A percentile compares a stretch with the other conserved stretches of the same genome.
phyloP scores from a whole-genome alignment of 2,797 vertebrate species.

The Acestrorhynchus altus region DNA sequence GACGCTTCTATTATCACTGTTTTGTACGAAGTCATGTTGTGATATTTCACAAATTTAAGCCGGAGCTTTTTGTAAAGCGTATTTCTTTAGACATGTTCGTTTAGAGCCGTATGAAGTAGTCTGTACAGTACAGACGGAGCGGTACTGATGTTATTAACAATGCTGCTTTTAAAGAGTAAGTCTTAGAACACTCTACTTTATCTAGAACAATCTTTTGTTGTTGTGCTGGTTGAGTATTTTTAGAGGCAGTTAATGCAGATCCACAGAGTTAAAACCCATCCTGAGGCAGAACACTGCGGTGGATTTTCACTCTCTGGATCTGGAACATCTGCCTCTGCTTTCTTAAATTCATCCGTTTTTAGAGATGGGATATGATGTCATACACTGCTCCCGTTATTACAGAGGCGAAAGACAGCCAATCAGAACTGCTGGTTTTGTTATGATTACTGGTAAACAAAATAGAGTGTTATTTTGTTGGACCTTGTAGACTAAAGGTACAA shows the following conservation, averaged over 20 bases:
- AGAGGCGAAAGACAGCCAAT: too few species aligned
- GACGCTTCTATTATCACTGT: neutral
- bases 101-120: neutral
- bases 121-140: neutral
- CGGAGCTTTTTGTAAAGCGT: neutral
- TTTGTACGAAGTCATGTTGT: neutral
- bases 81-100: neutral
- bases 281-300: too few species aligned
- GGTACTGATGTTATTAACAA: neutral
- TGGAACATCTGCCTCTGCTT: too few species aligned
- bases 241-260: too few species aligned
- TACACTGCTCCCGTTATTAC: too few species aligned
- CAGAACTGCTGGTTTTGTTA: too few species aligned
- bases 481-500: too few species aligned
- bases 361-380: too few species aligned
- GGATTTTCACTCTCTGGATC: too few species aligned
- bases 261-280: too few species aligned
- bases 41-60: slow-evolving; percentile 1
- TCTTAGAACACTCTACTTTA: neutral
- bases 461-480: too few species aligned
- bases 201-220: neutral
- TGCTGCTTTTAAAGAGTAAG: neutral
- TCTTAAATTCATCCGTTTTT: neutral
- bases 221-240: neutral
- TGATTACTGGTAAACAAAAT: too few species aligned